Evolutionary conservation across 2,888 invertebrate genomes (phyloP), one percentile per base, ranked within the genome.

Genomic region (Tetrapedia diversipes): DNA sequence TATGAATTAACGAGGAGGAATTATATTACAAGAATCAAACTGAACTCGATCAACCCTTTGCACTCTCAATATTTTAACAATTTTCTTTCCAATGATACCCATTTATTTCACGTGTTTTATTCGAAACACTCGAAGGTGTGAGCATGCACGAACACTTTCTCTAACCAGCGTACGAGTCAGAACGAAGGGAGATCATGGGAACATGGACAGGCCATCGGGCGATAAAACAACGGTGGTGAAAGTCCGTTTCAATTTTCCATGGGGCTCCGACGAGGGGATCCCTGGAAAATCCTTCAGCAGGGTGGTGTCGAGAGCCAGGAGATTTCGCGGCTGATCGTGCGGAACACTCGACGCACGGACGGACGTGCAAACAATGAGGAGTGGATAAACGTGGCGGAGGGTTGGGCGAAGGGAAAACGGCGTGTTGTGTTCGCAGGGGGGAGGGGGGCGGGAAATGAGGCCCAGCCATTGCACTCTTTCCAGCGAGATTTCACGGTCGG

Each of bases 341-440:
- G 53, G 66, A 59, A 66, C 39, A 27, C 39, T 57, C 51, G 32
- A 65, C 64, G 45, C 63, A 45, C 32, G 51, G n/a, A 37, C 29
- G 54, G 51, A 27, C 64, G 47, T 24, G 63, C 65, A 77, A 77
- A 63, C 70, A 65, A 69, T 29, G 61, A 68, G 61, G 51, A 73
- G 22, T 29, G 60, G 60, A 60, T 54, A 60, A 72, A 43, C 39
- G 53, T 2, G 54, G 24, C 19, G 22, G 39, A 51, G 27, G 22
- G 49, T 19, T 22, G 41, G 60, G 56, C 27, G 29, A 47, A 45
- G 32, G 49, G 63, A 11, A 63, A 73, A 63, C 51, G 61, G 69
- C 61, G 47, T 69, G 63, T 43, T 51, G 29, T 32, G 56, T 47
- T 22, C 57, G 56, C 51, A 39, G 22, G 27, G 51, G 57, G 57